A percentile compares a stretch with the other conserved stretches of the same genome.
Conservation (phyloP, 2,113 vertebrate genomes). For the Enhydra lutris region DNA sequence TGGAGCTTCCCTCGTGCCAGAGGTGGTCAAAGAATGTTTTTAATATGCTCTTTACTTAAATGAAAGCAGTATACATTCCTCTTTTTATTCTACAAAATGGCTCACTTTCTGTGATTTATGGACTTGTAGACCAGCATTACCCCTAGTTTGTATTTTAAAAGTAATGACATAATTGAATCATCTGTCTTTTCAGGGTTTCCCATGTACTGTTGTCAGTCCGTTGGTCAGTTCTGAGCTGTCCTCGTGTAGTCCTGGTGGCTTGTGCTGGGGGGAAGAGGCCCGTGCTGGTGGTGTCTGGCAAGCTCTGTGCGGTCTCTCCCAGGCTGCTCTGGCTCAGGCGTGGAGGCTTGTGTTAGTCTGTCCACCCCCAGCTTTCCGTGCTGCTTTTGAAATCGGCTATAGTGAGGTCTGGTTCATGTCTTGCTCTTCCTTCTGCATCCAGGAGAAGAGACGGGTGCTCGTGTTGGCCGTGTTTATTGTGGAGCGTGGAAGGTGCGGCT, state of each 20-base stretch:
- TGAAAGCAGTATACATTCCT: background rate
- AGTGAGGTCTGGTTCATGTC: background rate
- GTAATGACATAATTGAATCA: background rate
- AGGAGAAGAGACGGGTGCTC: background rate
- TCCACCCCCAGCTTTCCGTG: background rate
- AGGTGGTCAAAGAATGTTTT: background rate
- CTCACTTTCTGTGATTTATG: background rate
- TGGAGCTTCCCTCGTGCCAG: background rate
- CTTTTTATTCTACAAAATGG: background rate
- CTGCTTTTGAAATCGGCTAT: background rate
- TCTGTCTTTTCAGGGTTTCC: background rate
- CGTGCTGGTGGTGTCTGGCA: background rate
- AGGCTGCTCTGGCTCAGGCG: background rate
- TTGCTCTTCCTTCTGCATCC: background rate
- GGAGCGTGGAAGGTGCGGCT: background rate
- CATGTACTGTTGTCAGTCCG: background rate
- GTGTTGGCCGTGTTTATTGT: background rate
- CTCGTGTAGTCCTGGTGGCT: background rate
- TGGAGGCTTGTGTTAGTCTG: background rate
- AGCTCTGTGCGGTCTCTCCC: background rate
- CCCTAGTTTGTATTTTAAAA: background rate
- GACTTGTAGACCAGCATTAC: background rate
- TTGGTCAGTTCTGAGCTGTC: background rate
- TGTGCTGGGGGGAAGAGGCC: background rate
- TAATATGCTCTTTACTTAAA: background rate